These are phyloP conservation scores for Clarias magur DNA, from an alignment of 2,113 vertebrate genomes.

Conservation along the genomic window DNA sequence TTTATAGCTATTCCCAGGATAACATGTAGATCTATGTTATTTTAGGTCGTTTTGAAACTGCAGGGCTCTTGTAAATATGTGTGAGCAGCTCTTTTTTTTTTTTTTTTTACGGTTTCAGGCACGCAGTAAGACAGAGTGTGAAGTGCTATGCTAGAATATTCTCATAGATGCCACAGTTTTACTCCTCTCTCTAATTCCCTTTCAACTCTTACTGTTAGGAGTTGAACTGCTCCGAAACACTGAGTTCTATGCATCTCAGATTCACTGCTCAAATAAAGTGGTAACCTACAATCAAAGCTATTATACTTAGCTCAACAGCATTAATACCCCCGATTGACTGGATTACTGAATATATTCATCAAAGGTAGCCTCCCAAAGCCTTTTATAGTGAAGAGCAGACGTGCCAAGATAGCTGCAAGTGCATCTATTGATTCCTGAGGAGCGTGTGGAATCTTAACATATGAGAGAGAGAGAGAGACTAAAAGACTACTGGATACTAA, in stretches of 20 bases:
- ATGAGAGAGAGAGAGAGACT: constrained; percentile 9
- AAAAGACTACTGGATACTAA: constrained; percentile 9
- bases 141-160: constrained; percentile 31
- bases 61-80: background rate
- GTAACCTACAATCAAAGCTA: constrained; percentile 40
- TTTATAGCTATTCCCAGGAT: background rate
- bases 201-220: constrained; percentile 46
- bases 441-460: constrained; percentile 29
- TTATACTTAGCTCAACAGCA: constrained; percentile 46
- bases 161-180: constrained; percentile 38
- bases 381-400: constrained; percentile 17
- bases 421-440: constrained; percentile 44
- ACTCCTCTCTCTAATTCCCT: constrained; percentile 32
- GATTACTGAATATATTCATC: constrained; percentile 50
- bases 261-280: background rate
- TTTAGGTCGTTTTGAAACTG: constrained; percentile 21
- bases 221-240: constrained; percentile 20
- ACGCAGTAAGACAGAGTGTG: constrained; percentile 36
- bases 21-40: constrained; percentile 7
- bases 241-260: constrained; percentile 4
- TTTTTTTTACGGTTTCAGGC: background rate
- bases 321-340: constrained; percentile 45
- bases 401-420: constrained; percentile 47
- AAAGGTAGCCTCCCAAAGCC: constrained; percentile 46
- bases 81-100: constrained; percentile 34